These are phyloP conservation scores for Thereva nobilitata DNA, from an alignment of 2,888 invertebrate genomes.

Conservation along the genomic window DNA sequence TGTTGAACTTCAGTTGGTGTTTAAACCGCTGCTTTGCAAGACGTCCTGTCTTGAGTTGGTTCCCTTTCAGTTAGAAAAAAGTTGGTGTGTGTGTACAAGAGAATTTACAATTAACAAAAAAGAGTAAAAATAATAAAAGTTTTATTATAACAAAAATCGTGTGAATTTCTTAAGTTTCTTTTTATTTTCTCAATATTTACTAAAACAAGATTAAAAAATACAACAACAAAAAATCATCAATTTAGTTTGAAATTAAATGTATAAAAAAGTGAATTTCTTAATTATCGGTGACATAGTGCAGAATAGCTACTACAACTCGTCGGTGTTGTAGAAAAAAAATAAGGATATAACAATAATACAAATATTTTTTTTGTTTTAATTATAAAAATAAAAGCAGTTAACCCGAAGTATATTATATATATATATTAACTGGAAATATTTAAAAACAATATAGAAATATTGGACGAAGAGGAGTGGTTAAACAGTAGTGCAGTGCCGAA, in stretches of 20 bases:
- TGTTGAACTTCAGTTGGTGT: slow-evolving; percentile 30
- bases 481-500: slow-evolving; percentile 10
- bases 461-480: not conserved
- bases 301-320: too few relatives aligned
- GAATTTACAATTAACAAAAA: not conserved
- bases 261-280: too few relatives aligned
- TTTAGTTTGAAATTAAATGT: too few relatives aligned
- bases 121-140: not conserved
- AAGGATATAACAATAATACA: too few relatives aligned
- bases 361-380: too few relatives aligned
- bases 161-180: too few relatives aligned
- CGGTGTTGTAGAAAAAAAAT: too few relatives aligned
- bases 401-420: not conserved
- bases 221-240: too few relatives aligned
- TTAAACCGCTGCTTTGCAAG: slow-evolving; percentile 14
- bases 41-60: slow-evolving; percentile 6
- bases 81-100: slow-evolving; percentile 18
- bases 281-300: too few relatives aligned
- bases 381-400: not conserved
- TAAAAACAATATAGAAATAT: not conserved
- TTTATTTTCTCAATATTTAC: too few relatives aligned
- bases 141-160: too few relatives aligned
- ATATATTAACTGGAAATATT: slow-evolving; percentile 20
- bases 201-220: too few relatives aligned
- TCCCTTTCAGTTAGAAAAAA: slow-evolving; percentile 7